Base-by-base conservation (phyloP, 2,888 invertebrate genomes). In the Thera obeliscata region DNA sequence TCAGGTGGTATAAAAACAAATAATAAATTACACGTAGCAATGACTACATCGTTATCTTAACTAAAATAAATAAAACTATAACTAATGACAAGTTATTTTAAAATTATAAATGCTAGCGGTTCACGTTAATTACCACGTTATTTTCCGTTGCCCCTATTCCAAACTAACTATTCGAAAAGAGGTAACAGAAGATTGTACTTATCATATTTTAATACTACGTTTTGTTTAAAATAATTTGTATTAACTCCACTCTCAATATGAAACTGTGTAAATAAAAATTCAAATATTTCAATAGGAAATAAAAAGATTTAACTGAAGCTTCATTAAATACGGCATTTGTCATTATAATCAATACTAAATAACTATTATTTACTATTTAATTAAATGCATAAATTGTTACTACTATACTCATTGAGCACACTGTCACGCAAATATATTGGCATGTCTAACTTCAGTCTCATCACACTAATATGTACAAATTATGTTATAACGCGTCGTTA, bases 401-500 rank as follows among this genome's bases (percentile, higher is more conserved):
- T 74, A 69, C 41, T 58, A 69, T 68, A 74, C 74, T 72, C 74
- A 72, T 89, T 87, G 87, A 91, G 87, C 90, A 90, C 88, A 85
- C 84, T 81, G 80, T 84, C 83, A 87, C 83, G 83, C 82, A 82
- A 82, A 85, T 86, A 56, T 56, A 83, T 90, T 89, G 86, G 87
- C 87, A 87, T 90, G 87, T 82, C 84, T 85, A 88, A 91, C 89
- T 88, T 93, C 93, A 93, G 93, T 93, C 92, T 91, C 90, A 92
- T 92, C 87, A 92, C 92, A 91, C 91, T 91, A 92, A 85, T 93
- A 93, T 93, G 84, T 93, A 93, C 93, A 93, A 90, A 92, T 92
- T 91, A 84, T 76, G 81, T 88, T 89, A 89, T 75, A 79, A 78
- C 80, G 79, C 78, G 80, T 76, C 82, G 91, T 94, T 95, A 96